Conservation (phyloP, 2,888 invertebrate species). For the Andrena chrysosceles region DNA sequence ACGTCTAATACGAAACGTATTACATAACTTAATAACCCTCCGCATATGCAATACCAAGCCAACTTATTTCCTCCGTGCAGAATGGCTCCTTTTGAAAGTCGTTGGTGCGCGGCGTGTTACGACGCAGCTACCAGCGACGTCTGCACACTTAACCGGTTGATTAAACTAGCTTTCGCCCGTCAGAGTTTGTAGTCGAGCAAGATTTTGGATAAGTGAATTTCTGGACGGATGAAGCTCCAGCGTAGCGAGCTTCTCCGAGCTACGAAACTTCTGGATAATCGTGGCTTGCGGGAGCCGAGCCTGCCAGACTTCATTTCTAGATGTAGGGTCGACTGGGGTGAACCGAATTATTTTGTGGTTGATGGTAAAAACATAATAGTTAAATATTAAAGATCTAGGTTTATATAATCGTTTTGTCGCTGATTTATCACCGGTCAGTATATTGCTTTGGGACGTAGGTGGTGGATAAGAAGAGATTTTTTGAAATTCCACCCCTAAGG, state of each 20-base stretch:
- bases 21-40: not conserved
- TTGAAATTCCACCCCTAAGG: too few species aligned
- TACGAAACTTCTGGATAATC: slow-evolving; percentile 16
- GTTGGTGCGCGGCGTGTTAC: not conserved
- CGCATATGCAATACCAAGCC: not conserved
- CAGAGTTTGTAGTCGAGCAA: slow-evolving; percentile 2
- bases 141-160: slow-evolving; percentile 8
- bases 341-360: not conserved
- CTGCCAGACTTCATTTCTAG: not conserved
- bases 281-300: not conserved
- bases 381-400: too few species aligned
- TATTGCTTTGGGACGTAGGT: too few species aligned
- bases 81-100: not conserved
- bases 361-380: too few species aligned
- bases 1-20: slow-evolving; percentile 8
- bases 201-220: slow-evolving; percentile 27
- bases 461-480: too few species aligned
- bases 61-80: not conserved
- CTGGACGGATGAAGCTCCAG: not conserved
- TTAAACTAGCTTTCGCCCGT: slow-evolving; percentile 2
- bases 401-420: too few species aligned
- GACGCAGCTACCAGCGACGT: slow-evolving; percentile 1
- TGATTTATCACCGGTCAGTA: too few species aligned
- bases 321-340: not conserved
- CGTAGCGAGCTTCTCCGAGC: not conserved